Percentiles rank a stretch among this genome's conserved stretches.
Conservation (phyloP, 2,797 vertebrate species). For the Darevskia nairensis region DNA sequence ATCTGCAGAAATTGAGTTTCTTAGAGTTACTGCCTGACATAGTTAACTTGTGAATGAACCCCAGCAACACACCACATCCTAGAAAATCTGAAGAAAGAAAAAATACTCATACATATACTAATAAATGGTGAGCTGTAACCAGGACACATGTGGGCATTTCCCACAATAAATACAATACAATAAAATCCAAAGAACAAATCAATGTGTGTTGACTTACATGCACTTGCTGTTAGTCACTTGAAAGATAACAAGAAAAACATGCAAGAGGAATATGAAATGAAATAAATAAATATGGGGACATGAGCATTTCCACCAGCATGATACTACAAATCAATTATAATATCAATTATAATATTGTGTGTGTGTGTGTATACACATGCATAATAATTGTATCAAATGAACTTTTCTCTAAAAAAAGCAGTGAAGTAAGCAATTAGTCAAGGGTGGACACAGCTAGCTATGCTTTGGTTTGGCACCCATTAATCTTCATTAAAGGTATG, state of each 20-base stretch:
- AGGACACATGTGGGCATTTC: background rate
- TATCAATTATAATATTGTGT: slow-evolving; percentile 5
- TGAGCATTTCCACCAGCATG: background rate
- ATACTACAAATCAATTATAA: slow-evolving; percentile 35
- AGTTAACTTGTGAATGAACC: background rate
- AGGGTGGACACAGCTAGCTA: slow-evolving; percentile 48
- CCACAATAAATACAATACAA: background rate
- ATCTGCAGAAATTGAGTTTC: background rate
- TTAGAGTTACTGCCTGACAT: background rate
- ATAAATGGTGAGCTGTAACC: background rate
- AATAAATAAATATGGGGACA: background rate
- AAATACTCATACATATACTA: background rate
- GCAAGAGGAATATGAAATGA: too few species aligned
- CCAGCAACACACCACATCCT: background rate
- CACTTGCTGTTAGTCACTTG: background rate
- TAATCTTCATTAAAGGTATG: slow-evolving; percentile 74
- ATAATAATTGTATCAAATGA: slow-evolving; percentile 35
- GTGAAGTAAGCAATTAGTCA: slow-evolving; percentile 61
- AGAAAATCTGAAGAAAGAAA: background rate
- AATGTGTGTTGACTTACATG: background rate
- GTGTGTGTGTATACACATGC: background rate
- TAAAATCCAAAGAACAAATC: background rate
- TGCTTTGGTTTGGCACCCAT: slow-evolving; percentile 63
- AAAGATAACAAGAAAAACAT: background rate
- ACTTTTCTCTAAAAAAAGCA: slow-evolving; percentile 34